phyloP scores from a whole-genome alignment of 2,797 vertebrate species.

The Strix occidentalis region DNA sequence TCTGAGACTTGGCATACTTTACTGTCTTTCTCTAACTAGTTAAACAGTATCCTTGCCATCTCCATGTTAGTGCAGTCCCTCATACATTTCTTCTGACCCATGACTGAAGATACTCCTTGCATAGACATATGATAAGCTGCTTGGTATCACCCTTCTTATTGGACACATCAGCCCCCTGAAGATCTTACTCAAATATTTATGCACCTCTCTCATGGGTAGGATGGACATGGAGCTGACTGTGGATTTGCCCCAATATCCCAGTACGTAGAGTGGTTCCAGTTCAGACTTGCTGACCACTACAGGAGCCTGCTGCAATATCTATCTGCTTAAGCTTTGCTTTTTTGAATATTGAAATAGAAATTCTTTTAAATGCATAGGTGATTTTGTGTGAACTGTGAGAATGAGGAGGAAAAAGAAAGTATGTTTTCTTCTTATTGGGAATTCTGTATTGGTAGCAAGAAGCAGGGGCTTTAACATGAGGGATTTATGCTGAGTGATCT shows the following conservation, averaged over 20 bases:
- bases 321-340: neutral
- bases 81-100: neutral
- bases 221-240: neutral
- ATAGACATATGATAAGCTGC: neutral
- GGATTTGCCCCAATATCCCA: neutral
- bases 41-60: neutral
- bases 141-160: neutral
- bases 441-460: neutral
- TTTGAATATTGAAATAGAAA: neutral
- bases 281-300: neutral
- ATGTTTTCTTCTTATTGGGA: neutral
- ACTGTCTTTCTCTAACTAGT: neutral
- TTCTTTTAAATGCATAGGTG: neutral
- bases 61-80: neutral
- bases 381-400: neutral
- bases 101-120: neutral
- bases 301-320: neutral
- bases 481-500: neutral
- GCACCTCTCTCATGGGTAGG: neutral
- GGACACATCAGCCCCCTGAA: neutral
- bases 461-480: neutral
- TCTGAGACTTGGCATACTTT: neutral
- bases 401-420: neutral
- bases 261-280: neutral
- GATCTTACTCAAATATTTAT: neutral